A percentile compares a stretch with the other conserved stretches of the same genome.
Evolutionary conservation across 2,888 invertebrate species (phyloP).

Genomic region (Diarsia brunnea): DNA sequence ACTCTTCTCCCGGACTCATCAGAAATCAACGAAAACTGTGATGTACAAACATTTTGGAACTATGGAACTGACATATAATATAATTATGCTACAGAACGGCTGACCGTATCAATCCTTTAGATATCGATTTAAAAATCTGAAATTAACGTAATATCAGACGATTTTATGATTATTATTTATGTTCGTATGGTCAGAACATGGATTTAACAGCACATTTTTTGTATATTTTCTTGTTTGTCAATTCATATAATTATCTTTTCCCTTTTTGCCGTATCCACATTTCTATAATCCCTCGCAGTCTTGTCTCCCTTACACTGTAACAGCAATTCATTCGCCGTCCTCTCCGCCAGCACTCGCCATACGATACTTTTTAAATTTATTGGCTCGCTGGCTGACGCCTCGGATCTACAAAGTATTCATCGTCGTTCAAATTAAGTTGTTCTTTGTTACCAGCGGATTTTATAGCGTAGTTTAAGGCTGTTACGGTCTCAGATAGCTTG

Average conservation of each 20-base stretch:
- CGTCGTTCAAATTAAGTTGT: neutral
- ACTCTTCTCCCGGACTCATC: too few relatives aligned
- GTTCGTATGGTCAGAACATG: neutral
- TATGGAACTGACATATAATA: neutral
- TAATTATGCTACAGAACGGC: neutral
- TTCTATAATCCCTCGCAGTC: neutral
- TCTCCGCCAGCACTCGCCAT: slow-evolving; percentile 3
- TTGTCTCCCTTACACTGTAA: slow-evolving; percentile 19
- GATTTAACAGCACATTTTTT: too few relatives aligned
- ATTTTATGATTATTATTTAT: neutral
- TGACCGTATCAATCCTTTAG: neutral
- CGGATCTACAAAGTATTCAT: slow-evolving; percentile 16
- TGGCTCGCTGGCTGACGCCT: slow-evolving; percentile 26
- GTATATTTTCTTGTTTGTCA: neutral
- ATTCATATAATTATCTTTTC: neutral
- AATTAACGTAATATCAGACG: neutral
- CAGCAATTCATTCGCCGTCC: slow-evolving; percentile 41
- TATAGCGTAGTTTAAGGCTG: neutral
- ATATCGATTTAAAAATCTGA: neutral
- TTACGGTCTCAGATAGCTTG: neutral
- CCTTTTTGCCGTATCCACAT: neutral
- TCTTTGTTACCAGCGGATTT: neutral
- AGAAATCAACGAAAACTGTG: neutral
- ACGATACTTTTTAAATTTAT: slow-evolving; percentile 55
- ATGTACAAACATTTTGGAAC: too few relatives aligned